A percentile compares a stretch with the other conserved stretches of the same genome.
Conservation (phyloP, 53 echinoderm and acorn worm species). For the Echinarachnius parma region DNA sequence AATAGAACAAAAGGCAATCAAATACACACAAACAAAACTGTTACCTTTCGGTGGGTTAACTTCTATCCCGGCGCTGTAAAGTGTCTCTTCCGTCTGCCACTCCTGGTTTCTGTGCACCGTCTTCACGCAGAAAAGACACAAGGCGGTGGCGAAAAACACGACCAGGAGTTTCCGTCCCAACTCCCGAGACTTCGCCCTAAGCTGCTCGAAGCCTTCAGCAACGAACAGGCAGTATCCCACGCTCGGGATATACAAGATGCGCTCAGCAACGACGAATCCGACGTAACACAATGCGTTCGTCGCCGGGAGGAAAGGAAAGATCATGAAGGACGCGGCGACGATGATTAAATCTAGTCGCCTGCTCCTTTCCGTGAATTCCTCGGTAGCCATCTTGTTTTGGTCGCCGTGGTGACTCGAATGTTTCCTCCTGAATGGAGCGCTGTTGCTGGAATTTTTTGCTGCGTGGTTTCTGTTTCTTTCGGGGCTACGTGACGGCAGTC, state of each 20-base stretch:
- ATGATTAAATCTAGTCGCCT: slow-evolving; percentile 59
- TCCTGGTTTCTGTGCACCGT: slow-evolving; percentile 82
- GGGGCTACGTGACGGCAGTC: slow-evolving; percentile 34
- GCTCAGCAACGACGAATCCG: slow-evolving; percentile 92
- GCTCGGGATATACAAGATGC: slow-evolving; percentile 97
- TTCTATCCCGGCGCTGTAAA: slow-evolving; percentile 79
- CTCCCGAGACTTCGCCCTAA: slow-evolving; percentile 34
- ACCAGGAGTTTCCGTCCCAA: slow-evolving; percentile 37
- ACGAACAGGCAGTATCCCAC: slow-evolving; percentile 78
- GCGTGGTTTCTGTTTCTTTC: slow-evolving; percentile 20
- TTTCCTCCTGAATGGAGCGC: background rate
- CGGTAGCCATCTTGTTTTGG: background rate
- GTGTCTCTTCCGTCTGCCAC: slow-evolving; percentile 83
- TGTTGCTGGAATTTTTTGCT: slow-evolving; percentile 2
- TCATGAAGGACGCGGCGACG: slow-evolving; percentile 60
- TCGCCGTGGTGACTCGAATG: background rate
- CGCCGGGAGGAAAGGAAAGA: slow-evolving; percentile 86
- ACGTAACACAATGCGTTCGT: slow-evolving; percentile 94
- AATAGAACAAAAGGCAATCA: too few species aligned
- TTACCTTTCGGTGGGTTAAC: slow-evolving; percentile 97
- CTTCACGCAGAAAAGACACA: slow-evolving; percentile 65
- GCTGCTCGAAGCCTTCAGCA: slow-evolving; percentile 61
- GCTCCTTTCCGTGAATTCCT: slow-evolving; percentile 18
- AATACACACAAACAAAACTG: too few species aligned
- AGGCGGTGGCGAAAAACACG: slow-evolving; percentile 19